phyloP scores from a whole-genome alignment of 2,113 vertebrate genomes.

The Neodon shergylaensis region DNA sequence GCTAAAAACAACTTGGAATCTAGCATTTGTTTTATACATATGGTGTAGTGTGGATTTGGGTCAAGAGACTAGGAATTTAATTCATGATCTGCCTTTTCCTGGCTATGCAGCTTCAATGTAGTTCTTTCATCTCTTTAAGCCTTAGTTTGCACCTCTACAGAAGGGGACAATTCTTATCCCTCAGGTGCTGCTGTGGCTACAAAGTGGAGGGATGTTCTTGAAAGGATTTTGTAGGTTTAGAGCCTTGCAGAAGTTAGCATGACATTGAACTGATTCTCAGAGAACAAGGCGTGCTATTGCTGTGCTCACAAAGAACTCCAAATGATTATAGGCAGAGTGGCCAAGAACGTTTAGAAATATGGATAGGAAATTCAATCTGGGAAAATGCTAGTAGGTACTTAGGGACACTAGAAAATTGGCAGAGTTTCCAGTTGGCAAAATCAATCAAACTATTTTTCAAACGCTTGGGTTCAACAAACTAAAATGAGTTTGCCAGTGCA shows the following conservation, averaged over 20 bases:
- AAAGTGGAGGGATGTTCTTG: background rate
- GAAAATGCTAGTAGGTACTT: slow-evolving; percentile 56
- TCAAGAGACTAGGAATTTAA: background rate
- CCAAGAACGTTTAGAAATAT: slow-evolving; percentile 67
- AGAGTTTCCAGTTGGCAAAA: slow-evolving; percentile 62
- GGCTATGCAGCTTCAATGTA: background rate
- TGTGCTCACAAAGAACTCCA: background rate
- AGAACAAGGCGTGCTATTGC: background rate
- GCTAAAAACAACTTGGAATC: too few relatives aligned
- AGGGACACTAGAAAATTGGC: slow-evolving; percentile 63
- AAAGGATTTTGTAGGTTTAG: background rate
- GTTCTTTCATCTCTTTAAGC: background rate
- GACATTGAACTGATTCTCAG: background rate
- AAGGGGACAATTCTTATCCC: background rate
- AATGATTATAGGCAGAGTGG: slow-evolving; percentile 2
- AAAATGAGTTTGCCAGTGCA: slow-evolving; percentile 41
- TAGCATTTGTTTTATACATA: background rate
- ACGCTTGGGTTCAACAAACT: slow-evolving; percentile 67
- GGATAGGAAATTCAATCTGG: slow-evolving; percentile 59
- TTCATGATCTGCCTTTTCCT: background rate
- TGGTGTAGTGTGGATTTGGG: background rate
- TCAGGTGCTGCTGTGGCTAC: too few relatives aligned
- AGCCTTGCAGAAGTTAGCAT: background rate
- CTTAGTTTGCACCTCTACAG: background rate
- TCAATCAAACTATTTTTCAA: slow-evolving; percentile 71